Percentiles rank a stretch among this genome's conserved stretches.
phyloP scores from a whole-genome alignment of 2,888 invertebrate species.

The Ephialtes manifestator region DNA sequence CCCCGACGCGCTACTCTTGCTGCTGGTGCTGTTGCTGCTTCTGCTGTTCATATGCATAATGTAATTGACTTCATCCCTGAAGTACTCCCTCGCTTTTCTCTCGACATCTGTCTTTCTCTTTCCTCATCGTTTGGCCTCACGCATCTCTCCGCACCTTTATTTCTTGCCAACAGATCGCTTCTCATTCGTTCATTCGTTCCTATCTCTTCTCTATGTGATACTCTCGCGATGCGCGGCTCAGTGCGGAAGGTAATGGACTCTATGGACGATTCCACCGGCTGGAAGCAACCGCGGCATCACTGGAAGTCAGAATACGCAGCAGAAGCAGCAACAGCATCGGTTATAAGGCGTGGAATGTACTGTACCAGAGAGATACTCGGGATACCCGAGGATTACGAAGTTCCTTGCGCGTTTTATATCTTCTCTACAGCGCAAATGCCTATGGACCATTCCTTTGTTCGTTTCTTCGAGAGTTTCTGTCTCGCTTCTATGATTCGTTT shows the following conservation, averaged over 20 bases:
- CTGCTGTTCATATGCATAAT: constrained; percentile 84
- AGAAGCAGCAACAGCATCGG: constrained; percentile 49
- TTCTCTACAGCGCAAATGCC: constrained; percentile 6
- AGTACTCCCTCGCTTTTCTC: constrained; percentile 71
- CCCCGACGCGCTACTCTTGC: constrained; percentile 70
- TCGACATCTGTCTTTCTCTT: constrained; percentile 64
- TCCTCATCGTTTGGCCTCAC: constrained; percentile 44
- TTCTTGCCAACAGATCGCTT: constrained; percentile 61
- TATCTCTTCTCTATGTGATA: constrained; percentile 48
- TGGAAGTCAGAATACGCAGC: constrained; percentile 36
- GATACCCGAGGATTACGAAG: constrained; percentile 63
- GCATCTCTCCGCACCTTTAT: constrained; percentile 68
- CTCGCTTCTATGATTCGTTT: constrained; percentile 57
- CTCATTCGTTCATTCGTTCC: constrained; percentile 60
- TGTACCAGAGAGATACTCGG: constrained; percentile 55
- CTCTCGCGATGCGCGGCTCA: constrained; percentile 26
- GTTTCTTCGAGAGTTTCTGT: constrained; percentile 13
- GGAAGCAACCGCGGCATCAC: neutral
- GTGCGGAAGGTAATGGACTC: constrained; percentile 63
- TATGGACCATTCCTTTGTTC: constrained; percentile 49
- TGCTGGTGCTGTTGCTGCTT: constrained; percentile 34
- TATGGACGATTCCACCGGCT: constrained; percentile 49
- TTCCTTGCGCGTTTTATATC: constrained; percentile 56
- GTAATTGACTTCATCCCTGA: constrained; percentile 84
- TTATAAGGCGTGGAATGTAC: constrained; percentile 68